Percentiles rank a stretch among this genome's conserved stretches.
phyloP scores from a whole-genome alignment of 2,113 vertebrate species.

The Parus major region DNA sequence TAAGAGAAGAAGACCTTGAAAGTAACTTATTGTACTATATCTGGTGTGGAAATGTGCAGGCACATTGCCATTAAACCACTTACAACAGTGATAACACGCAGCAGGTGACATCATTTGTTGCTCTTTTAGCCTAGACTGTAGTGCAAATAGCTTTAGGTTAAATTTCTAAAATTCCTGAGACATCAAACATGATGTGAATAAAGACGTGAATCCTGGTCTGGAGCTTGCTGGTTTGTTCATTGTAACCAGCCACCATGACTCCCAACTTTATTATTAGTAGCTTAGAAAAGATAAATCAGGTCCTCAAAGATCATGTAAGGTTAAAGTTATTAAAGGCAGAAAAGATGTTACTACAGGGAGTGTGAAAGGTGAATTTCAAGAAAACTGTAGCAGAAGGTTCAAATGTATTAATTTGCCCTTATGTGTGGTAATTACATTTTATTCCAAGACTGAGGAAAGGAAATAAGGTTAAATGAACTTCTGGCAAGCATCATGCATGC shows the following conservation, averaged over 20 bases:
- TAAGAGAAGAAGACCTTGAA: conserved; percentile 6
- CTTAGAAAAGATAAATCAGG: neutral
- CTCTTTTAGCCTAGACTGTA: neutral
- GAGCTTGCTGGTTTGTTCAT: neutral
- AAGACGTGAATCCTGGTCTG: neutral
- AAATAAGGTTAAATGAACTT: neutral
- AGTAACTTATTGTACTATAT: neutral
- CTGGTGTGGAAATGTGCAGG: neutral
- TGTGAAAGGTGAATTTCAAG: neutral
- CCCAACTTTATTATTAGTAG: neutral
- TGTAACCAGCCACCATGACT: neutral
- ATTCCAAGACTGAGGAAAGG: neutral
- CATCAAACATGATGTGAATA: neutral
- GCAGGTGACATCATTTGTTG: neutral
- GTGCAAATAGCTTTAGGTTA: neutral
- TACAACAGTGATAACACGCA: neutral
- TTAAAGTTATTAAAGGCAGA: neutral
- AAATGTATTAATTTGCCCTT: neutral
- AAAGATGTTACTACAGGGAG: neutral
- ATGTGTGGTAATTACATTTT: neutral
- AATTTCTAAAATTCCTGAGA: neutral
- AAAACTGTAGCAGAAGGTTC: neutral
- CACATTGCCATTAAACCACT: neutral
- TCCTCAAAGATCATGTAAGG: neutral
- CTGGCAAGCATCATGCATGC: neutral